Evolutionary conservation across 2,797 vertebrate genomes (phyloP).

Genomic region (Eptatretus atami): DNA sequence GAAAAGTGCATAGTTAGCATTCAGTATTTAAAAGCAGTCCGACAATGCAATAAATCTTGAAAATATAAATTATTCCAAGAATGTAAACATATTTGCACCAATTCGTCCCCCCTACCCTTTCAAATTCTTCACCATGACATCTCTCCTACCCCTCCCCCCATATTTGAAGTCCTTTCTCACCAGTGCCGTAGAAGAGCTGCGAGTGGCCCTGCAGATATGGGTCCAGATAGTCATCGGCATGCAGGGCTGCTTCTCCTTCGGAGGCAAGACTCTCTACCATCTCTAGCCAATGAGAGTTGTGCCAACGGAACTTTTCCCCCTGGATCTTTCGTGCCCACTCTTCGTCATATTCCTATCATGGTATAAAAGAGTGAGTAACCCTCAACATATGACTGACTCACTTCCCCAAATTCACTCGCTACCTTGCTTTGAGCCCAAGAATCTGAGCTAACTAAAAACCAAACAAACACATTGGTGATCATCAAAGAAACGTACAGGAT

Average conservation of each 20-base stretch:
- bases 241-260: slow-evolving; percentile 33
- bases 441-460: background rate
- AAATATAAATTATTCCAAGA: background rate
- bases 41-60: background rate
- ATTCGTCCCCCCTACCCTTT: too few species aligned
- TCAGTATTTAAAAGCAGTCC: background rate
- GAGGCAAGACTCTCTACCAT: slow-evolving; percentile 52
- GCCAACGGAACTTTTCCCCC: slow-evolving; percentile 52
- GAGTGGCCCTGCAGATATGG: slow-evolving; percentile 34
- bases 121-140: too few species aligned
- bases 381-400: too few species aligned
- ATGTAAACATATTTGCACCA: slow-evolving; percentile 7
- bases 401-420: too few species aligned
- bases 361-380: too few species aligned
- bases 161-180: slow-evolving; percentile 1
- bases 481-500: background rate
- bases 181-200: slow-evolving; percentile 4
- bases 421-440: too few species aligned
- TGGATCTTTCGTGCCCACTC: slow-evolving; percentile 60
- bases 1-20: too few species aligned
- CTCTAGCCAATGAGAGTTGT: slow-evolving; percentile 72
- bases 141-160: background rate
- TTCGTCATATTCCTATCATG: slow-evolving; percentile 38
- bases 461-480: background rate
- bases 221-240: slow-evolving; percentile 33